These are phyloP conservation scores for Notoglanidium macrostoma DNA, from an alignment of 2,797 vertebrate species.

Conservation along the genomic window DNA sequence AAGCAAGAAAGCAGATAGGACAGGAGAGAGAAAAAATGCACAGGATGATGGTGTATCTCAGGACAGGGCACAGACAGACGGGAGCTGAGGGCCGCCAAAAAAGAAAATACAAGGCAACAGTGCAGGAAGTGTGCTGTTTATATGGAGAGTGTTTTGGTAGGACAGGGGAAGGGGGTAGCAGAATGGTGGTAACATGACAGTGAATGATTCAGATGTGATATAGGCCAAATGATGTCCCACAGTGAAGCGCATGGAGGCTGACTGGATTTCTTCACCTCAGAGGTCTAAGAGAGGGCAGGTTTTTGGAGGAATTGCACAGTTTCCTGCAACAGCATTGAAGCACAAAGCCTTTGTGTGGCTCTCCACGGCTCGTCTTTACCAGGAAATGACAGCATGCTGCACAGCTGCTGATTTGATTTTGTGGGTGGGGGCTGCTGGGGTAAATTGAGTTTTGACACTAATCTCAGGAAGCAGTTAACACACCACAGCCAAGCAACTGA, in stretches of 20 bases:
- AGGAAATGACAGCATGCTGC: conserved; percentile 66
- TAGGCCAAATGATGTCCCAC: conserved; percentile 49
- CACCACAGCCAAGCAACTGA: conserved; percentile 53
- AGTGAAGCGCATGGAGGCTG: conserved; percentile 55
- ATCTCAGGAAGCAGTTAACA: conserved; percentile 65
- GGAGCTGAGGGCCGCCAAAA: background rate
- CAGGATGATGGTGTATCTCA: conserved; percentile 41
- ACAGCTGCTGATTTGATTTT: conserved; percentile 71
- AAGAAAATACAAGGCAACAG: background rate
- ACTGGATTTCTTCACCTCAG: conserved; percentile 64
- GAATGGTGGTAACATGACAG: conserved; percentile 33
- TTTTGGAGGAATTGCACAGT: background rate
- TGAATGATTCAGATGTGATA: conserved; percentile 62
- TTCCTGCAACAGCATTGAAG: conserved; percentile 47
- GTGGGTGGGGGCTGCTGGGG: conserved; percentile 57
- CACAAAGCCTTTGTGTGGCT: conserved; percentile 35
- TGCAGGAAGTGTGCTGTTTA: conserved; percentile 51
- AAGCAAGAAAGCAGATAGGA: conserved; percentile 46
- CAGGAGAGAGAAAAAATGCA: conserved; percentile 10
- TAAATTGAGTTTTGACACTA: conserved; percentile 68
- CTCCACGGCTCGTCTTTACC: conserved; percentile 11
- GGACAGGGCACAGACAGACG: conserved; percentile 20
- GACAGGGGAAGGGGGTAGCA: conserved; percentile 29
- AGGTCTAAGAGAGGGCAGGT: background rate
- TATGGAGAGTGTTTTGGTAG: conserved; percentile 39